Evolutionary conservation across 2,888 invertebrate genomes (phyloP).

Genomic region (Petrolisthes cinctipes): DNA sequence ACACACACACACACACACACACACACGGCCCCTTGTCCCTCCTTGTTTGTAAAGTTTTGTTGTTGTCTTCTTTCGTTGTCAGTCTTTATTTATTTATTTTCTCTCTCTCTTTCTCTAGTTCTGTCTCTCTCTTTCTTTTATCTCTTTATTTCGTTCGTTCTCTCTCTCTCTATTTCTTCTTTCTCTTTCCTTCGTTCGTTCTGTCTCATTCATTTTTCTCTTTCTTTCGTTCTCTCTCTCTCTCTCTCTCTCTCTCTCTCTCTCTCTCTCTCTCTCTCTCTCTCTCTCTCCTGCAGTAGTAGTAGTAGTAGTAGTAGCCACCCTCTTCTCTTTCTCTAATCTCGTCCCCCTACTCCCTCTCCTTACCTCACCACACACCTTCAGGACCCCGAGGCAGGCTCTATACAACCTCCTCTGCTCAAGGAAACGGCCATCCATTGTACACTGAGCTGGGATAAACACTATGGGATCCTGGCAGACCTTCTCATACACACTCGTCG

Average conservation of each 20-base stretch:
- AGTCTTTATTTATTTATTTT: too few relatives aligned
- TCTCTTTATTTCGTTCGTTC: too few relatives aligned
- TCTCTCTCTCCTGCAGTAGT: neutral
- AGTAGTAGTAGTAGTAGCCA: conserved; percentile 16
- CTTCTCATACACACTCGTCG: neutral
- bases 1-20: conserved; percentile 12
- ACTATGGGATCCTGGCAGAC: neutral
- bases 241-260: neutral
- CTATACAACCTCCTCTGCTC: neutral
- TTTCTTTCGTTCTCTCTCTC: neutral
- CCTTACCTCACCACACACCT: neutral
- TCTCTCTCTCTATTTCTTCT: too few relatives aligned
- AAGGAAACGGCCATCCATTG: neutral
- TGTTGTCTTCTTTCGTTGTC: too few relatives aligned
- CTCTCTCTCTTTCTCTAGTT: too few relatives aligned
- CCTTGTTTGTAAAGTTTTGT: too few relatives aligned
- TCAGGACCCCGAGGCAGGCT: neutral
- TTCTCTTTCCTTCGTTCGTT: too few relatives aligned
- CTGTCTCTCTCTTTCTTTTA: too few relatives aligned
- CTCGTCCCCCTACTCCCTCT: neutral
- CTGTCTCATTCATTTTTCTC: too few relatives aligned
- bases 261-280: neutral
- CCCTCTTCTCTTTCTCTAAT: neutral
- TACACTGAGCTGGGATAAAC: neutral
- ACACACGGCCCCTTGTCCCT: neutral